Base-by-base conservation (phyloP, 2,113 vertebrate species). In the Protobothrops mucrosquamatus region DNA sequence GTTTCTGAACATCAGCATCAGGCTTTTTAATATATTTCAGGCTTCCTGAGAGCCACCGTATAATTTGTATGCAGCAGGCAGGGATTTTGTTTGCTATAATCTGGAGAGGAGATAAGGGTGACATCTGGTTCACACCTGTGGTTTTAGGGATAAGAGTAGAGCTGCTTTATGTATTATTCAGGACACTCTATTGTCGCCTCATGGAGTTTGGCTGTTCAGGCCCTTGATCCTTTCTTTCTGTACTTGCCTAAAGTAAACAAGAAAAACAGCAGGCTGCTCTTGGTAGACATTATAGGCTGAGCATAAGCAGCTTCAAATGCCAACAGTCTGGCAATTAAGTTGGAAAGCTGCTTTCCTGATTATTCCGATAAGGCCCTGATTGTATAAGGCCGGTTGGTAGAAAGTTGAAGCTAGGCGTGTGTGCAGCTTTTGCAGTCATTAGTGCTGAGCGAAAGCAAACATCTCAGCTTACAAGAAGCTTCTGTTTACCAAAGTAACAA, bases 71-170 rank as follows among this genome's bases (percentile, higher is more conserved):
- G 97, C 97, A 86, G 81, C 95, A 96, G 89, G 95, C 29, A 3
- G 93, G 93, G 54, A 3, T 94, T 94, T 95, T 97, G 96, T 97
- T 97, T 97, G 96, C 97, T 97, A 92, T 96, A 96, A 96, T 97
- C 97, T 97, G 95, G 95, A 92, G 96, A 96, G 96, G 95, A 97
- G 97, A 97, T 96, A 97, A 97, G 96, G 96, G 29, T 96, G 97
- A 95, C 96, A 96, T 97, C 96, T 97, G 97, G 96, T 97, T 97
- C 95, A 96, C 97, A 97, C 97, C 97, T 97, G 97, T 96, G 96
- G 96, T 96, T 97, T 94, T 96, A 95, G 93, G 96, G 97, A 97
- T 97, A 94, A 97, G 96, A 96, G 94, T 7, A 0, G 93, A 95
- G 95, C 93, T 95, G 91, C 94, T 97, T 96, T 93, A 96, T 96